Evolutionary conservation across 2,797 vertebrate species (phyloP).

Genomic region (Rhinoraja longicauda): DNA sequence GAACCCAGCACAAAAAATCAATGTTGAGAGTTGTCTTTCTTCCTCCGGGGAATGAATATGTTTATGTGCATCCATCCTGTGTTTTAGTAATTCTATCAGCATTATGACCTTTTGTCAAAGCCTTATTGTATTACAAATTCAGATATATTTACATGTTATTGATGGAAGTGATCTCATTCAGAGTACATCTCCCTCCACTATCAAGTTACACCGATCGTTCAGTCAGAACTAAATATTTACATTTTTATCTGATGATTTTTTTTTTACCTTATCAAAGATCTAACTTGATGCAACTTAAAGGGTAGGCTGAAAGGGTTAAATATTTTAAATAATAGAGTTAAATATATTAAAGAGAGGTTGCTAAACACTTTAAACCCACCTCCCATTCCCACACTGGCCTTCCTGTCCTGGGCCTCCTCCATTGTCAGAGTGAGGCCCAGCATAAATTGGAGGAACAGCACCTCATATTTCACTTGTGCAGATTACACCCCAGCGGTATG

Average conservation of each 20-base stretch:
- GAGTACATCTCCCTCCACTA: not conserved
- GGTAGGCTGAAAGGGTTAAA: no score
- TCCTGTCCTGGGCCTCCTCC: no score
- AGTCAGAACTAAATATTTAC: not conserved
- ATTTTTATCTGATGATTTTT: not conserved
- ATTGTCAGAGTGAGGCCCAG: no score
- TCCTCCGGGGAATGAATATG: not conserved
- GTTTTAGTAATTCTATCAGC: constrained; percentile 26
- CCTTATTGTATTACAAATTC: constrained; percentile 17
- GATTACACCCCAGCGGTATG: no score
- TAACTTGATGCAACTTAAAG: not conserved
- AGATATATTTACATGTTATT: constrained; percentile 3
- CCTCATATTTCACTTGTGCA: no score
- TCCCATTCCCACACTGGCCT: no score
- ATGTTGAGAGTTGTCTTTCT: not conserved
- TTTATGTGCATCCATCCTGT: constrained; percentile 6
- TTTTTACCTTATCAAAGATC: not conserved
- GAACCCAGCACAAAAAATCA: not conserved
- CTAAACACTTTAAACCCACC: no score
- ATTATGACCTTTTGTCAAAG: constrained; percentile 21
- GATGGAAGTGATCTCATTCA: constrained; percentile 30
- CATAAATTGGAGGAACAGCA: no score
- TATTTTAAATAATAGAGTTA: no score
- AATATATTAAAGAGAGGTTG: no score
- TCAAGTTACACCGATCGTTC: not conserved